Evolutionary conservation across 2,888 invertebrate species (phyloP).

Genomic region (Thysanoteuthis rhombus): DNA sequence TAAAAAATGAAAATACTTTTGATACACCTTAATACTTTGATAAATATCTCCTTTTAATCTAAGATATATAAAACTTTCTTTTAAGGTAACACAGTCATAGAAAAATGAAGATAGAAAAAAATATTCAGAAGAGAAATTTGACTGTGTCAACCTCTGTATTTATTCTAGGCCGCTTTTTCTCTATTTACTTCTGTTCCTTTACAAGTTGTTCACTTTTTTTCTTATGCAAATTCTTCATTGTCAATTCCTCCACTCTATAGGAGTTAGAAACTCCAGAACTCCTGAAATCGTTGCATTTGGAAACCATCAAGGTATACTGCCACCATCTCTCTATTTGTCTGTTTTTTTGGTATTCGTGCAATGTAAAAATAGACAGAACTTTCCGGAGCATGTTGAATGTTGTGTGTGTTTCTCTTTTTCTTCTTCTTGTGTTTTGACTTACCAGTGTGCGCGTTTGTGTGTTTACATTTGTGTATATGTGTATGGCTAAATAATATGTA

Average conservation of each 20-base stretch:
- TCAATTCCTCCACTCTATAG: constrained; percentile 24
- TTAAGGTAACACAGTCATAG: no score
- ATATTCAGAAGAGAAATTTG: no score
- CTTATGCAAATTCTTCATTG: background rate
- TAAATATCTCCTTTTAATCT: no score
- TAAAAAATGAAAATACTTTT: no score
- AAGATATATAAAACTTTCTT: no score
- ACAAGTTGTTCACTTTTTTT: background rate
- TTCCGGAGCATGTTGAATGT: background rate
- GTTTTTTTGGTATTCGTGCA: background rate
- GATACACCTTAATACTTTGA: no score
- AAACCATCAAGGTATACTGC: constrained; percentile 16
- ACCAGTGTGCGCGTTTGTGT: background rate
- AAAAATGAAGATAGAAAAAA: no score
- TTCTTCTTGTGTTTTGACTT: no score
- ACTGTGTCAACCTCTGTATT: no score
- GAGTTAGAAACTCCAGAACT: constrained; percentile 26
- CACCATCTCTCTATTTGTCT: constrained; percentile 13
- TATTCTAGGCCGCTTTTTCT: no score
- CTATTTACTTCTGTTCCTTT: background rate
- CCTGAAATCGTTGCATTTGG: constrained; percentile 22
- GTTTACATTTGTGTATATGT: background rate
- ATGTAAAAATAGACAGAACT: background rate
- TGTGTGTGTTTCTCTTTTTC: background rate
- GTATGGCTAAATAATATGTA: background rate